Percentiles rank a stretch among this genome's conserved stretches.
These are phyloP conservation scores for Sciurus vulgaris DNA, from an alignment of 2,797 vertebrate genomes.

Conservation along the genomic window DNA sequence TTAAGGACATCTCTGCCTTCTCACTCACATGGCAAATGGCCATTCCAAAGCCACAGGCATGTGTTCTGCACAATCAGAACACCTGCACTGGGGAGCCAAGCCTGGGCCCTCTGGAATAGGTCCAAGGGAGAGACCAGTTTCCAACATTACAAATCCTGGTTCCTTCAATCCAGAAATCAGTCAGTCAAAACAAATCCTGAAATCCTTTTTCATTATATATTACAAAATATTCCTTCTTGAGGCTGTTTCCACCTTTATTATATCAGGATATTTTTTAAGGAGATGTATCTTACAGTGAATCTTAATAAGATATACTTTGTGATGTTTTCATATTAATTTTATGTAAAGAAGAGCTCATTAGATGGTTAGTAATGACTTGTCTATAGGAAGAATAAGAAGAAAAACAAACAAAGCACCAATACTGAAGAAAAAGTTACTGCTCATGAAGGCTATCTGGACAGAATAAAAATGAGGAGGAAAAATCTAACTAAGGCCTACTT, in stretches of 20 bases:
- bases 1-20: neutral
- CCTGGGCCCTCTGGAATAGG: neutral
- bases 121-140: neutral
- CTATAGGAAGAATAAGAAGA: slow-evolving; percentile 6
- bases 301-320: slow-evolving; percentile 2
- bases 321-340: neutral
- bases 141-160: neutral
- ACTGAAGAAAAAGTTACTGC: slow-evolving; percentile 40
- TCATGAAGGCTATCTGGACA: slow-evolving; percentile 9
- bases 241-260: neutral
- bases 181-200: neutral
- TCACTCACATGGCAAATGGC: neutral
- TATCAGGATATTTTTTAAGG: neutral
- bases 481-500: slow-evolving; percentile 49
- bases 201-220: neutral
- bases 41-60: neutral
- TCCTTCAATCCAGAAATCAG: neutral
- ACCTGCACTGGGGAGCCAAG: neutral
- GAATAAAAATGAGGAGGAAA: slow-evolving; percentile 67
- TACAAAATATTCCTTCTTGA: neutral
- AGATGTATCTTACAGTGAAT: neutral
- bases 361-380: slow-evolving; percentile 44
- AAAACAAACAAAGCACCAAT: slow-evolving; percentile 56
- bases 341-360: slow-evolving; percentile 58
- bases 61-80: neutral